Evolutionary conservation across 1,140 invertebrate genomes (phyloP).

Genomic region (Asbolus verrucosus): DNA sequence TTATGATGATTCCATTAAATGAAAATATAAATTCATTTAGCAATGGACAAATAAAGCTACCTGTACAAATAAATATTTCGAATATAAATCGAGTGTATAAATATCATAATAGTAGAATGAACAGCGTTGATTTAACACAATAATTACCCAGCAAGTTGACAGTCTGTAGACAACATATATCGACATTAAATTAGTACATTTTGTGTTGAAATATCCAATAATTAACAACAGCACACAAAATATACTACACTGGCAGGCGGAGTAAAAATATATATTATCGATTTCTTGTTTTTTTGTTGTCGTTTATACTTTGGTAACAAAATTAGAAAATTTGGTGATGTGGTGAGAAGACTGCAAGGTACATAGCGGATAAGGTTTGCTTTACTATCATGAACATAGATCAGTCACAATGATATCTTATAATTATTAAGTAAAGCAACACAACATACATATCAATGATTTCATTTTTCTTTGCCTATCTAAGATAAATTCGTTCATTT

Average conservation of each 20-base stretch:
- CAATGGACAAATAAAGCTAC: conserved; percentile 51
- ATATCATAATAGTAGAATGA: too few relatives aligned
- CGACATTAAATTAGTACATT: conserved; percentile 54
- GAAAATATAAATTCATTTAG: conserved; percentile 51
- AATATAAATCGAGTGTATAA: conserved; percentile 50
- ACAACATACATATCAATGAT: conserved; percentile 64
- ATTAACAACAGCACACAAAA: conserved; percentile 59
- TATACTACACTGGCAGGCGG: conserved; percentile 60
- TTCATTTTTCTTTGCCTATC: conserved; percentile 63
- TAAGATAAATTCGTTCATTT: conserved; percentile 66
- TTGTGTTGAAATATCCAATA: conserved; percentile 53
- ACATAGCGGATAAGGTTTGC: conserved; percentile 60
- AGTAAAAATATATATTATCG: conserved; percentile 55
- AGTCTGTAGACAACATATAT: conserved; percentile 50
- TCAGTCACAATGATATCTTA: conserved; percentile 65
- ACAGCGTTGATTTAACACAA: conserved; percentile 58
- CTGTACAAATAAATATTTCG: conserved; percentile 54
- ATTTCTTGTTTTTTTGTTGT: conserved; percentile 43
- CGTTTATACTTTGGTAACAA: conserved; percentile 48
- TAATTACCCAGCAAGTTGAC: conserved; percentile 52
- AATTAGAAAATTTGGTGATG: conserved; percentile 52
- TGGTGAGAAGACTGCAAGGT: conserved; percentile 58
- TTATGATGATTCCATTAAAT: conserved; percentile 47
- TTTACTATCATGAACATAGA: conserved; percentile 61
- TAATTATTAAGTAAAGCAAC: conserved; percentile 64